Evolutionary conservation across 2,888 invertebrate genomes (phyloP).

Genomic region (Linnaemya tessellans): DNA sequence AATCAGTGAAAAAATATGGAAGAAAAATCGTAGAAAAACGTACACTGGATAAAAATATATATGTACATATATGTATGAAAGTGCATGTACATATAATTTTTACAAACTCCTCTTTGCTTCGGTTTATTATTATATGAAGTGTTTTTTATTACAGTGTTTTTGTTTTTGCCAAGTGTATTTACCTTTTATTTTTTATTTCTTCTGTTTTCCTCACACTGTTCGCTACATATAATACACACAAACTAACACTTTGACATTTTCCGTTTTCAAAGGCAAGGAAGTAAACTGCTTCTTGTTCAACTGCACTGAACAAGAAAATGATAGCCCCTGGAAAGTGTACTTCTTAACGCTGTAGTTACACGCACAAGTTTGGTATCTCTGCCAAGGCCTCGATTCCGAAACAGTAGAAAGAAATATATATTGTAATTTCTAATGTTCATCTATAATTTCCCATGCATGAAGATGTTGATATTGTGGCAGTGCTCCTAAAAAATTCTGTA

Average conservation of each 20-base stretch:
- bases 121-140: constrained; percentile 52
- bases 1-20: constrained; percentile 62
- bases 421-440: not conserved
- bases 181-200: constrained; percentile 58
- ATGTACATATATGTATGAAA: not conserved
- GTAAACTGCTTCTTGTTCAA: constrained; percentile 9
- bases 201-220: constrained; percentile 48
- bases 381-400: no score
- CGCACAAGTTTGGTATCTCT: no score
- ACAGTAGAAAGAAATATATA: no score
- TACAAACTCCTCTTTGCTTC: constrained; percentile 55
- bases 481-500: not conserved
- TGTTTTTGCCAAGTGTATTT: constrained; percentile 68
- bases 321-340: not conserved
- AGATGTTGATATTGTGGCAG: not conserved
- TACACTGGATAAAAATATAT: constrained; percentile 42
- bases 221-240: constrained; percentile 18
- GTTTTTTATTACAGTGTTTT: constrained; percentile 60
- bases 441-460: not conserved
- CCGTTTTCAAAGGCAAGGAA: constrained; percentile 1
- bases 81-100: constrained; percentile 39
- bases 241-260: constrained; percentile 25
- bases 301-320: not conserved
- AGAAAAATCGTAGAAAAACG: constrained; percentile 57
- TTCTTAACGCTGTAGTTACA: no score